Percentiles rank a stretch among this genome's conserved stretches.
Evolutionary conservation across 2,888 invertebrate genomes (phyloP).

Genomic region (Proisotoma minuta): DNA sequence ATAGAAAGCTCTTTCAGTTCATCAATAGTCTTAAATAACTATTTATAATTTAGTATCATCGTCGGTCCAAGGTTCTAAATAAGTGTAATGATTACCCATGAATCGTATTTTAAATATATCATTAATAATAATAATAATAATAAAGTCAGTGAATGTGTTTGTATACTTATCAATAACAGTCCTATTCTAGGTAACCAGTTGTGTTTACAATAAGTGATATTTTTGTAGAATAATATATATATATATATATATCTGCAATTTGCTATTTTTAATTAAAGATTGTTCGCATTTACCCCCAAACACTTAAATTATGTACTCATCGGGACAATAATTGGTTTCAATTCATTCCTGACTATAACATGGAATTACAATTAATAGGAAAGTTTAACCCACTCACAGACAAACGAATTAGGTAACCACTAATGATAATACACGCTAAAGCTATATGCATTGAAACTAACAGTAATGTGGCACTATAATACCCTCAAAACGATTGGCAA

Average conservation of each 20-base stretch:
- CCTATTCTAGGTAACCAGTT: neutral
- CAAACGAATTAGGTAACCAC: too few relatives aligned
- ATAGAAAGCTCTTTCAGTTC: conserved; percentile 42
- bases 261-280: neutral
- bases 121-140: too few relatives aligned
- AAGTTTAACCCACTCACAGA: too few relatives aligned
- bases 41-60: conserved; percentile 6
- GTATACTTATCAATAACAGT: neutral
- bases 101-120: neutral
- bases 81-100: neutral
- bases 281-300: neutral
- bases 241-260: neutral
- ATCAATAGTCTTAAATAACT: conserved; percentile 17
- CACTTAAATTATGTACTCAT: too few relatives aligned
- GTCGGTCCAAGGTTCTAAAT: neutral
- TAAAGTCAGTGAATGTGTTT: too few relatives aligned
- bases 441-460: too few relatives aligned
- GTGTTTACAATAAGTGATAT: conserved; percentile 1
- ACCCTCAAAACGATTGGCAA: too few relatives aligned
- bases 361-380: too few relatives aligned
- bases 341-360: too few relatives aligned
- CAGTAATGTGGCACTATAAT: too few relatives aligned
- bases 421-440: neutral
- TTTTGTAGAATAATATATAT: conserved; percentile 3
- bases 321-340: too few relatives aligned